Conservation (phyloP, 2,888 invertebrate genomes). For the Seladonia tumulorum region DNA sequence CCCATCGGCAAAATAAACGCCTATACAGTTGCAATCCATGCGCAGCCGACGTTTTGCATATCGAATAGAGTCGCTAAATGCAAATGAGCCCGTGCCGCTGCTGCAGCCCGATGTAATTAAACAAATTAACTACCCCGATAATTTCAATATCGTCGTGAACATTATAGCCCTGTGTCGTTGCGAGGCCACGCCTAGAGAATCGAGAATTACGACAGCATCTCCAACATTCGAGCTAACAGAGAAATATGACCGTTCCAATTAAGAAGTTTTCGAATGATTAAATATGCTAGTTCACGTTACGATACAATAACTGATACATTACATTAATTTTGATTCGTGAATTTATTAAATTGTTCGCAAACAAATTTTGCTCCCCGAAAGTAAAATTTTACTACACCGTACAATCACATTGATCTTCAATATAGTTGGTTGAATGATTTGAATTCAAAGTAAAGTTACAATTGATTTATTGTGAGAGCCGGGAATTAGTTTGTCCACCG, state of each 20-base stretch:
- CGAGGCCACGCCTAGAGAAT: background rate
- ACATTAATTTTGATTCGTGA: too few relatives aligned
- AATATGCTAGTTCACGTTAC: background rate
- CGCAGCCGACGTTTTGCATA: slow-evolving; percentile 4
- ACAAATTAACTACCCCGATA: slow-evolving; percentile 9
- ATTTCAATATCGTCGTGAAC: background rate
- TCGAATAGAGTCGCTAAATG: slow-evolving; percentile 19
- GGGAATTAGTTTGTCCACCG: too few relatives aligned
- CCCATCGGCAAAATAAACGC: slow-evolving; percentile 12
- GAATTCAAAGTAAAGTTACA: too few relatives aligned
- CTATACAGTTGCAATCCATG: slow-evolving; percentile 15
- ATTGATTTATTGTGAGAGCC: too few relatives aligned
- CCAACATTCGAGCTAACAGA: background rate
- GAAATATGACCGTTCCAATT: background rate
- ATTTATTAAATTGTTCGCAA: too few relatives aligned
- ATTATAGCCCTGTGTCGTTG: background rate
- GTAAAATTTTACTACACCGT: too few relatives aligned
- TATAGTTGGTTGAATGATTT: too few relatives aligned
- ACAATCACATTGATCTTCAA: too few relatives aligned
- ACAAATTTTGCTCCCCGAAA: too few relatives aligned
- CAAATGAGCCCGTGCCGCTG: background rate
- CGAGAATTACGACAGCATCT: background rate
- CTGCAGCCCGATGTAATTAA: slow-evolving; percentile 27
- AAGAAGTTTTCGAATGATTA: background rate
- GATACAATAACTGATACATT: too few relatives aligned